Evolutionary conservation across 2,113 vertebrate species (phyloP).

Genomic region (Nyctibius bracteatus): DNA sequence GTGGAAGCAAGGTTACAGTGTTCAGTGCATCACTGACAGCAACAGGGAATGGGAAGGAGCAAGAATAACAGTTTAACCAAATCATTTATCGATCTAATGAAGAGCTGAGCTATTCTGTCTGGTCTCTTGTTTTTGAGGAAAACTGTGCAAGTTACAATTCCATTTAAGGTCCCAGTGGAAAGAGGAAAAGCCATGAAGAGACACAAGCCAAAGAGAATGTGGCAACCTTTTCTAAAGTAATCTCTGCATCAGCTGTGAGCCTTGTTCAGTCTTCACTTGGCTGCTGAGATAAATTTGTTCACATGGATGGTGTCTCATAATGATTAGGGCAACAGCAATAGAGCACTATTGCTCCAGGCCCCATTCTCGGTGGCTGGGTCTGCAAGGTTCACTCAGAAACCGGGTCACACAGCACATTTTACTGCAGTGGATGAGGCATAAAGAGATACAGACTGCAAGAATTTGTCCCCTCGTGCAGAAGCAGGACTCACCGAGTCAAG

Average conservation of each 20-base stretch:
- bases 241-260: background rate
- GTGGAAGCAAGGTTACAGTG: background rate
- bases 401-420: background rate
- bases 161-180: background rate
- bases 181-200: background rate
- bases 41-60: background rate
- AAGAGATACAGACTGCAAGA: background rate
- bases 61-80: background rate
- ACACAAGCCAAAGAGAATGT: background rate
- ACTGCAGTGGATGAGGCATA: background rate
- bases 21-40: background rate
- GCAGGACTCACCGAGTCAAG: background rate
- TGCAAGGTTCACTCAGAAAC: background rate
- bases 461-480: background rate
- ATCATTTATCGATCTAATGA: background rate
- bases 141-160: background rate
- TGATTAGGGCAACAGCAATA: background rate
- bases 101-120: background rate
- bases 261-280: background rate
- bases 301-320: background rate
- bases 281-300: background rate
- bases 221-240: background rate
- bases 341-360: background rate
- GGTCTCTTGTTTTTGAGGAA: background rate
- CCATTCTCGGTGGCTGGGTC: background rate